Conservation (phyloP, 2,888 invertebrate species). For the Heteromurus nitidus region DNA sequence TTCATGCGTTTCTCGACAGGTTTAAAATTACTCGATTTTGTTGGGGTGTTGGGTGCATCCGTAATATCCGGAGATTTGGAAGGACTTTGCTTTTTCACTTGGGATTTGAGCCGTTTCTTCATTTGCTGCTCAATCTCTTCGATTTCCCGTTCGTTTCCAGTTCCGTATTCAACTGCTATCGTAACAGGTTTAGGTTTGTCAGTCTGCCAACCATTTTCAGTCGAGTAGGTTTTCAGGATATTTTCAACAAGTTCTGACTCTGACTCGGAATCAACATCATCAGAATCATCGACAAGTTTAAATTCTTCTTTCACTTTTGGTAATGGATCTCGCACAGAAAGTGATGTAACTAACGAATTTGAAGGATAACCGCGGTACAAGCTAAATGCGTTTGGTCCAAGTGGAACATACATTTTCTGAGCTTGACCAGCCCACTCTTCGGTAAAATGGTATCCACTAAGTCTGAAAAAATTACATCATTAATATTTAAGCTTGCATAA, state of each 20-base stretch:
- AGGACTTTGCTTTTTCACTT: constrained; percentile 19
- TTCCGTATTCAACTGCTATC: constrained; percentile 47
- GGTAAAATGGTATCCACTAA: constrained; percentile 51
- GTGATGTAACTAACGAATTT: too few relatives aligned
- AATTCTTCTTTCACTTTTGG: not conserved
- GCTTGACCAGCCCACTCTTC: constrained; percentile 56
- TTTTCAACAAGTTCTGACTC: constrained; percentile 39
- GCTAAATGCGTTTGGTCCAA: constrained; percentile 35
- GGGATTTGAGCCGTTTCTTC: constrained; percentile 20
- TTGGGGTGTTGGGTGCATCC: constrained; percentile 45
- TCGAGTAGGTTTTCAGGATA: constrained; percentile 30
- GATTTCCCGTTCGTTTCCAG: constrained; percentile 55
- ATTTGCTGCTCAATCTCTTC: constrained; percentile 32
- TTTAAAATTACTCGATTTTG: constrained; percentile 11
- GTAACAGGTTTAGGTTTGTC: constrained; percentile 26
- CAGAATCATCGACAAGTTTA: constrained; percentile 26
- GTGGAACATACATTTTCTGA: constrained; percentile 47
- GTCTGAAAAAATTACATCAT: constrained; percentile 33
- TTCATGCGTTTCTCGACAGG: constrained; percentile 20
- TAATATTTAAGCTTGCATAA: too few relatives aligned
- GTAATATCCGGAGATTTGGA: constrained; percentile 66
- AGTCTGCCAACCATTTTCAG: constrained; percentile 28
- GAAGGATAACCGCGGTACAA: constrained; percentile 39
- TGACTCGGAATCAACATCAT: constrained; percentile 36
- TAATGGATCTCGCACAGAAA: not conserved